A percentile compares a stretch with the other conserved stretches of the same genome.
These are phyloP conservation scores for Boloria euphrosyne DNA, from an alignment of 2,888 invertebrate species.

Conservation along the genomic window DNA sequence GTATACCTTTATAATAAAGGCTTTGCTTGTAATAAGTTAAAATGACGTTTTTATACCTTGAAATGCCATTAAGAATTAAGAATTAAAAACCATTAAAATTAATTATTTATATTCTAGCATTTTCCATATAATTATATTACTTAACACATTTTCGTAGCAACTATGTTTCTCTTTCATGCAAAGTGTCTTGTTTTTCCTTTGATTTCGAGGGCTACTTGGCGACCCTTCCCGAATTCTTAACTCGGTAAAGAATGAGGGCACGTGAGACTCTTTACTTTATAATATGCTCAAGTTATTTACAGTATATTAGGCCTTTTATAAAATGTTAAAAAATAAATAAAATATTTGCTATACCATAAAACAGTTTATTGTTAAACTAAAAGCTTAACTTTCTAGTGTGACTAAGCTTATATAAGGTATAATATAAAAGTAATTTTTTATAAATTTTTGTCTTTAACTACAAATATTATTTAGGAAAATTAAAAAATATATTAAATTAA, in stretches of 20 bases:
- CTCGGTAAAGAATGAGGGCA: conserved; percentile 20
- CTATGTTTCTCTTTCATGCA: conserved; percentile 20
- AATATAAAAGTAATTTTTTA: too few relatives aligned
- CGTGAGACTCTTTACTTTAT: conserved; percentile 15
- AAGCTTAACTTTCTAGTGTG: too few relatives aligned
- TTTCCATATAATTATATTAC: neutral
- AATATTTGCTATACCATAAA: neutral
- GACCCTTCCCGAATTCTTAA: conserved; percentile 28
- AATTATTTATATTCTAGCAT: neutral
- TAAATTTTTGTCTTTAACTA: too few relatives aligned
- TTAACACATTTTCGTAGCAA: conserved; percentile 3
- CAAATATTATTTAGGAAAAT: too few relatives aligned
- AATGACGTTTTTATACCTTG: too few relatives aligned
- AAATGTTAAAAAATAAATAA: neutral
- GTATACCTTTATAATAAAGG: too few relatives aligned
- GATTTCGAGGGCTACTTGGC: conserved; percentile 27
- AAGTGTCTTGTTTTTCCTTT: conserved; percentile 24
- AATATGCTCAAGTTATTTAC: conserved; percentile 11
- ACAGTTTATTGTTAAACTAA: too few relatives aligned
- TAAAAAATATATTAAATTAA: too few relatives aligned
- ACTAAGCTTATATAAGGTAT: too few relatives aligned
- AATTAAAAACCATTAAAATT: too few relatives aligned
- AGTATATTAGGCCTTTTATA: conserved; percentile 14
- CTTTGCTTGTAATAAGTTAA: too few relatives aligned
- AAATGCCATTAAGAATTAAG: too few relatives aligned